Evolutionary conservation across 2,888 invertebrate genomes (phyloP), one percentile per base, ranked within the genome.

Genomic region (Drosophila barbarae): DNA sequence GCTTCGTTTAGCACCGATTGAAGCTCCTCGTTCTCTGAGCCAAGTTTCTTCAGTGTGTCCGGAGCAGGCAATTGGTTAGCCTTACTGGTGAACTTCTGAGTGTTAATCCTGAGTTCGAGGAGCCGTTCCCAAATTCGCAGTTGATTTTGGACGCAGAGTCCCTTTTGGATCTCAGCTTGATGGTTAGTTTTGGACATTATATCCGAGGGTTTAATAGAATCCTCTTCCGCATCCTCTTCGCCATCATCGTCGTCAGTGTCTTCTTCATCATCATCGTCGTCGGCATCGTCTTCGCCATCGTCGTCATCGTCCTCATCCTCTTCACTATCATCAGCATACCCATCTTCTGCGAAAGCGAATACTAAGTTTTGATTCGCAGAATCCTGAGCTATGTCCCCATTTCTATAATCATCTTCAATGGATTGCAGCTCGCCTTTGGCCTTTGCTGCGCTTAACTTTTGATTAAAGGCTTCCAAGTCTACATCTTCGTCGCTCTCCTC

Each of bases 31-130:
- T 90, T 90, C 0, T 90, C 87, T 73, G 74, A 67, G 87, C 90
- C 35, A 92, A 84, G 52, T 4, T 61, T 32, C 34, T 89, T 84
- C 77, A 92, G 92, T 7, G 86, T 86, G 8, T 93, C 91, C 76
- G 94, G 92, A 2, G 65, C 23, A 0, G 97, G 97, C 89, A 98
- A 91, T 86, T 93, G 93, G 88, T 98, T 98, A 0, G 94, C 92
- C 13, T 92, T 91, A 42, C 92, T 90, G 53, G 97, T 87, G 79
- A 94, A 92, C 87, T 96, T 95, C 88, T 98, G 98, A 26, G 97
- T 89, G 85, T 95, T 94, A 77, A 98, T 98, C 72, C 98, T 92
- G 86, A 94, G 91, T 90, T 98, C 97, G 26, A 98, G 87, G 5
- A 98, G 88, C 57, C 92, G 93, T 87, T 98, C 98, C 96, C 96